phyloP scores from a whole-genome alignment of 2,113 vertebrate species.

The Nothoprocta pentlandii region DNA sequence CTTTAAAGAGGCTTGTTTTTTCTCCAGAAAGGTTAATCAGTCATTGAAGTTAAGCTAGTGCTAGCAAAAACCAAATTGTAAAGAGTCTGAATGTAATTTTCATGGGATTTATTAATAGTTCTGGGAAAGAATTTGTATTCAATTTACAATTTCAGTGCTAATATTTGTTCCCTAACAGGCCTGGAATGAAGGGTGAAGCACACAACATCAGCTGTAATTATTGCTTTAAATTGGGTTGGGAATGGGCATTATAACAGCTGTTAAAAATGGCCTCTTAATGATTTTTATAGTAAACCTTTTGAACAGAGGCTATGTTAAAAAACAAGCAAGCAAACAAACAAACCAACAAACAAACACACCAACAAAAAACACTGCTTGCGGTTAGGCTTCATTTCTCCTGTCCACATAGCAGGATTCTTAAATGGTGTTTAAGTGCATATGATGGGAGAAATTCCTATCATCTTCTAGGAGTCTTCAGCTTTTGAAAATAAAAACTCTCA shows the following conservation, averaged over 20 bases:
- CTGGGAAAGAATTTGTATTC: neutral
- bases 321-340: neutral
- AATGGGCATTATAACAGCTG: neutral
- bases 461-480: neutral
- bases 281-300: neutral
- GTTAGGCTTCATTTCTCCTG: neutral
- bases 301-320: neutral
- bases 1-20: slow-evolving; percentile 26
- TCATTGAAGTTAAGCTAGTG: slow-evolving; percentile 13
- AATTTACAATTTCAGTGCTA: neutral
- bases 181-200: neutral
- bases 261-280: neutral
- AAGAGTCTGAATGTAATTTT: neutral
- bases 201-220: neutral
- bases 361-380: neutral
- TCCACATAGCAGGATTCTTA: neutral
- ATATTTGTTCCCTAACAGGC: neutral
- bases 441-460: neutral
- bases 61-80: neutral
- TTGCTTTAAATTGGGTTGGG: neutral
- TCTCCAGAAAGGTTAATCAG: slow-evolving; percentile 36
- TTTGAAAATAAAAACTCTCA: neutral
- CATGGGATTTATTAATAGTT: neutral
- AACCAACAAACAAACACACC: too few species aligned
- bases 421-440: neutral